Evolutionary conservation across 2,888 invertebrate genomes (phyloP).

Genomic region (Empis stercorea): DNA sequence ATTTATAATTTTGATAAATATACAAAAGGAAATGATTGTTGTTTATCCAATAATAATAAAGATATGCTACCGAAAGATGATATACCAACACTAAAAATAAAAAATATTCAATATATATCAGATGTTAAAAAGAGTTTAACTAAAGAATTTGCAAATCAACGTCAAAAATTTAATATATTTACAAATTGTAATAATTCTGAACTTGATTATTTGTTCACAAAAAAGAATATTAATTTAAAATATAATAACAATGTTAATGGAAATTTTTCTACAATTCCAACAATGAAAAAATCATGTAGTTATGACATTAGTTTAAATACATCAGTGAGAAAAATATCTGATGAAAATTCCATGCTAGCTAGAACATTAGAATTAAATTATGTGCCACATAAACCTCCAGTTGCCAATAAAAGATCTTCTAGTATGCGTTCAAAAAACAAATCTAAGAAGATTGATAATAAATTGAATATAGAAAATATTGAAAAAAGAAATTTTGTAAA

Average conservation of each 20-base stretch:
- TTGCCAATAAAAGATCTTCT: constrained; percentile 53
- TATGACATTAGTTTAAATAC: constrained; percentile 25
- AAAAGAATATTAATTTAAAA: too few species aligned
- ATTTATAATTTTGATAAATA: constrained; percentile 42
- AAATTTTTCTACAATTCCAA: neutral
- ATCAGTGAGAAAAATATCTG: constrained; percentile 24
- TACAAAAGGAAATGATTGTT: constrained; percentile 23
- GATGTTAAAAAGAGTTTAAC: constrained; percentile 34
- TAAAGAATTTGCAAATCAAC: constrained; percentile 34
- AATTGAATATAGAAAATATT: too few species aligned
- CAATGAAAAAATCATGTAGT: constrained; percentile 25
- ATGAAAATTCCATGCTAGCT: neutral
- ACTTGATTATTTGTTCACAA: neutral
- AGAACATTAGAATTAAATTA: constrained; percentile 41
- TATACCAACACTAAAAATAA: constrained; percentile 31
- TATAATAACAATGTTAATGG: too few species aligned
- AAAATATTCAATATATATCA: constrained; percentile 32
- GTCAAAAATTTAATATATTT: constrained; percentile 18
- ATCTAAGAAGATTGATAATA: neutral
- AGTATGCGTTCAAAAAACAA: constrained; percentile 42
- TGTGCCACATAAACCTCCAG: constrained; percentile 62
- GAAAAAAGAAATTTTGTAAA: too few species aligned
- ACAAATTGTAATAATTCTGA: neutral
- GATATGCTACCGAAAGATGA: constrained; percentile 19
- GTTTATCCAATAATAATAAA: constrained; percentile 18